Base-by-base conservation (phyloP, 2,113 vertebrate genomes). In the Thomomys bottae region DNA sequence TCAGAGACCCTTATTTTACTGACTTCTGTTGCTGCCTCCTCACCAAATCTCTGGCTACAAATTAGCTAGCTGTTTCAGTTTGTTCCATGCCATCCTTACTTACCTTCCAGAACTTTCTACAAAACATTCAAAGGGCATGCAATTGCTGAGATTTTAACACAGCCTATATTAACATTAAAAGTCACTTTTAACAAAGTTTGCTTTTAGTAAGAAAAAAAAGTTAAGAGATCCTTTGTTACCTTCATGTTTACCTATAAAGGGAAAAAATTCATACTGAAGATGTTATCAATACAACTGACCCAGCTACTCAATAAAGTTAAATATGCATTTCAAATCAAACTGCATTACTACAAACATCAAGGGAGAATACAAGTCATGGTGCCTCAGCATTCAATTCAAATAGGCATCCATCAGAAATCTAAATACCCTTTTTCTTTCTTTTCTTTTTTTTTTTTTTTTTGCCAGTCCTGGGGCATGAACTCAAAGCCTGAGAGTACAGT, bases 221-320 rank as follows among this genome's bases (percentile, higher is more conserved):
- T 81, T 89, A 93, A 91, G 73, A 87, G 73, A 82, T 90, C 73
- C n/a, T 78, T 88, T 94, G 97, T 98, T 98, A 98, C 97, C 97
- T 98, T 97, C 97, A 95, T 93, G 96, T 96, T 96, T 96, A 94
- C 98, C 98, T 98, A 95, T 91, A 79, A 26, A 61, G 84, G 96
- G 89, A 73, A 83, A 90, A 96, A 93, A 90, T 85, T 36, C 73
- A 92, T 15, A 68, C 66, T 96, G n/a, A 70, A 92, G 93, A 70
- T 66, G 5, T 24, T 61, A 84, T 20, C 80, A 77, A 83, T 18
- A 64, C 11, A 86, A 54, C 66, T 84, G 78, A 17, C 84, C 42
- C n/a, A 89, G 40, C 42, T 75, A 92, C 32, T 49, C 88, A 90
- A 38, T 12, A 84, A 36, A 26, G 66, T 24, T 93, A 93, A 87